These are phyloP conservation scores for Onychomys arenicola DNA, from an alignment of 2,797 vertebrate genomes.

Conservation along the genomic window DNA sequence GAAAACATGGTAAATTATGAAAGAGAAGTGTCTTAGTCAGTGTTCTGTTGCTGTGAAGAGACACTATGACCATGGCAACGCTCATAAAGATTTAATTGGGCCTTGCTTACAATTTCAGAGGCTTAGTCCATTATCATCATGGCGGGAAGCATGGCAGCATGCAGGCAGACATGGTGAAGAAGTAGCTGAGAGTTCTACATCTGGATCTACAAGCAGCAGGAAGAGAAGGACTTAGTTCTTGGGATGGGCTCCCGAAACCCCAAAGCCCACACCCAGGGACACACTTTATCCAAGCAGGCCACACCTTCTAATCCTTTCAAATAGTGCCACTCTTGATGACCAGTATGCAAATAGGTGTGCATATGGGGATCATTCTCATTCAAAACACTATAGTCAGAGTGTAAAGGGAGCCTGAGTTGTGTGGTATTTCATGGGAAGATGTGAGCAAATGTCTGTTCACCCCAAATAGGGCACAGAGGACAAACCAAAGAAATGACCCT, in stretches of 20 bases:
- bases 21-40: not conserved
- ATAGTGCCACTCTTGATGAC: not conserved
- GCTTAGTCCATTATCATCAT: not conserved
- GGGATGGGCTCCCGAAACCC: not conserved
- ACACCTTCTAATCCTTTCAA: not conserved
- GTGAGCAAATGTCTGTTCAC: not conserved
- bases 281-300: not conserved
- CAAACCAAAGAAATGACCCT: not conserved
- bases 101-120: not conserved
- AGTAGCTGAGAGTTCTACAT: no score
- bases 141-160: fast-evolving
- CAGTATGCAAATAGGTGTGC: no score
- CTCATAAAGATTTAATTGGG: not conserved
- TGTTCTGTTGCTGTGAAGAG: not conserved
- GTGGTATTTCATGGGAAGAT: not conserved
- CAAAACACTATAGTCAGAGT: not conserved
- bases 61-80: not conserved
- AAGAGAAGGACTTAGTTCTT: not conserved
- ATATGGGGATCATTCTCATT: not conserved
- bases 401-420: not conserved
- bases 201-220: not conserved
- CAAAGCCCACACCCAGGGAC: not conserved
- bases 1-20: not conserved
- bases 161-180: not conserved
- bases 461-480: not conserved